Percentiles rank a stretch among this genome's conserved stretches.
Evolutionary conservation across 2,113 vertebrate genomes (phyloP).

Genomic region (Zootoca vivipara): DNA sequence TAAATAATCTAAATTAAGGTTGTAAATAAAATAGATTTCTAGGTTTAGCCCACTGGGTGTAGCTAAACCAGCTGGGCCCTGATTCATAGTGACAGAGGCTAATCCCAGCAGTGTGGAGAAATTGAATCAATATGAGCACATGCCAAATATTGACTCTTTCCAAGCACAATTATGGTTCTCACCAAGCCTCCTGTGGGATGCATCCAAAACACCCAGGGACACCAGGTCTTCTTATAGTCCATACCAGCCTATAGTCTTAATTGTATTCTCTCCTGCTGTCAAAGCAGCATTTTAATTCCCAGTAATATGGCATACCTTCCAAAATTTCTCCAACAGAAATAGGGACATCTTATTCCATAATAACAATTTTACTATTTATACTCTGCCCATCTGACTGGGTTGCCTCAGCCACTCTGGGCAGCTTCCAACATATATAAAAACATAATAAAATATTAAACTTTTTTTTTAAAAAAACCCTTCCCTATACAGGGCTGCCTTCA

Average conservation of each 20-base stretch:
- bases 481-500: too few species aligned
- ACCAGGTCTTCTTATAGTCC: not conserved
- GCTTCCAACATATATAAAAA: too few species aligned
- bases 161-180: constrained; percentile 35
- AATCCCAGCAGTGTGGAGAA: constrained; percentile 27
- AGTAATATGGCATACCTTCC: too few species aligned
- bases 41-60: not conserved
- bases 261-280: not conserved
- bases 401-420: too few species aligned
- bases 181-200: constrained; percentile 16
- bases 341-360: too few species aligned
- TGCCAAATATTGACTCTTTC: constrained; percentile 23
- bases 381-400: too few species aligned
- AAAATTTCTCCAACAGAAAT: too few species aligned
- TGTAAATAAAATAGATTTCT: constrained; percentile 28
- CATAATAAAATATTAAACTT: too few species aligned
- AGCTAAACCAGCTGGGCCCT: constrained; percentile 8
- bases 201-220: constrained; percentile 37
- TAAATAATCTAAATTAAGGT: constrained; percentile 4
- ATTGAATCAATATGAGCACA: constrained; percentile 21
- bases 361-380: too few species aligned
- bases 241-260: constrained; percentile 26
- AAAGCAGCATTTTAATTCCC: not conserved
- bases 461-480: too few species aligned
- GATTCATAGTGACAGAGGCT: not conserved